Evolutionary conservation across 2,888 invertebrate species (phyloP).

Genomic region (Heteromurus nitidus): DNA sequence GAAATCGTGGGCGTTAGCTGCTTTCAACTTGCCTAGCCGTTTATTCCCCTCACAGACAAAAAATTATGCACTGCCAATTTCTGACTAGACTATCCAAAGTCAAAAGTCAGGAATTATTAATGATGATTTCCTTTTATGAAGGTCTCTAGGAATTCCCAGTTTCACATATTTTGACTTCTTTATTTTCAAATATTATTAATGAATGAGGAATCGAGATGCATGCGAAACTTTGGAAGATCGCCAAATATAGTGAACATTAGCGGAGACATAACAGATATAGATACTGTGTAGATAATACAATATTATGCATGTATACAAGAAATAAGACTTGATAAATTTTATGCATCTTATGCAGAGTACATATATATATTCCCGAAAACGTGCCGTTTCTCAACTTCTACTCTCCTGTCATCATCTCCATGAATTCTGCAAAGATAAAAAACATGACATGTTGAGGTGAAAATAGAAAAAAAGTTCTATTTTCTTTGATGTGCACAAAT

Average conservation of each 20-base stretch:
- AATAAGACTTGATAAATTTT: constrained; percentile 29
- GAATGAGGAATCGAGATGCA: constrained; percentile 6
- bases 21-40: too few relatives aligned
- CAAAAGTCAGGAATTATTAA: too few relatives aligned
- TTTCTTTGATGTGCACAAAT: neutral
- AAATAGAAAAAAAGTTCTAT: neutral
- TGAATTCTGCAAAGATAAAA: constrained; percentile 83
- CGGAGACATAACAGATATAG: neutral
- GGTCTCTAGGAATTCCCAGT: constrained; percentile 1
- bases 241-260: constrained; percentile 23
- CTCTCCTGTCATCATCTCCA: constrained; percentile 96
- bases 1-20: too few relatives aligned
- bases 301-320: constrained; percentile 9
- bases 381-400: constrained; percentile 75
- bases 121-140: too few relatives aligned
- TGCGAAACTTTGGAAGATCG: constrained; percentile 11
- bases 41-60: too few relatives aligned
- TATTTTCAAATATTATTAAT: constrained; percentile 31
- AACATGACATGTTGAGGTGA: constrained; percentile 1
- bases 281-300: neutral
- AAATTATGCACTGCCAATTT: too few relatives aligned
- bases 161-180: constrained; percentile 27
- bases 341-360: constrained; percentile 10
- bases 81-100: too few relatives aligned
- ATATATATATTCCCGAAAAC: constrained; percentile 8